phyloP scores from a whole-genome alignment of 2,888 invertebrate genomes.

The Synergus gifuensis region DNA sequence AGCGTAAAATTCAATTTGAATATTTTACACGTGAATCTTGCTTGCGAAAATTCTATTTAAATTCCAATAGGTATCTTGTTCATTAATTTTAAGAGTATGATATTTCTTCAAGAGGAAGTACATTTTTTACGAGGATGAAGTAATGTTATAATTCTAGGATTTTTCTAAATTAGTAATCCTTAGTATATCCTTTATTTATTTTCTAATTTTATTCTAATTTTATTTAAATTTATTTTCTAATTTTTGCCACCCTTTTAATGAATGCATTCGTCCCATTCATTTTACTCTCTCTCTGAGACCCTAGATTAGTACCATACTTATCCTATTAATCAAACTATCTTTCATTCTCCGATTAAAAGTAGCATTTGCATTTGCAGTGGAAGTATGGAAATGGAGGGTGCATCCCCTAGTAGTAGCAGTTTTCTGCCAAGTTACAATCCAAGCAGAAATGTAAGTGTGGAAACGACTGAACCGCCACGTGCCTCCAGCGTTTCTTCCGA shows the following conservation, averaged over 20 bases:
- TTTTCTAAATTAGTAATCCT: no score
- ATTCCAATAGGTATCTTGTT: neutral
- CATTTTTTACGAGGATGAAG: neutral
- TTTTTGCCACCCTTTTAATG: neutral
- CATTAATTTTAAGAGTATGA: neutral
- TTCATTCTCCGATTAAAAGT: slow-evolving; percentile 16
- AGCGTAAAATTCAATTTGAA: slow-evolving; percentile 1
- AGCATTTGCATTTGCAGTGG: slow-evolving; percentile 64
- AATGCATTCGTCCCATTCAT: slow-evolving; percentile 1
- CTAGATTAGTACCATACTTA: slow-evolving; percentile 24
- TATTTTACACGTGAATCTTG: neutral
- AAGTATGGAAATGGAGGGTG: slow-evolving; percentile 76
- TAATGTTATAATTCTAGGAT: neutral
- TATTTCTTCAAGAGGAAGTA: neutral
- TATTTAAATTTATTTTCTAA: neutral
- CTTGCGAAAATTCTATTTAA: neutral
- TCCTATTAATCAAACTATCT: neutral
- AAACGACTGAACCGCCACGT: slow-evolving; percentile 77
- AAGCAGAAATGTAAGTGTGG: slow-evolving; percentile 76
- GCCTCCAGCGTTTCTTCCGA: slow-evolving; percentile 77
- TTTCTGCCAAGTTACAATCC: slow-evolving; percentile 73
- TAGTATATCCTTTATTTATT: no score
- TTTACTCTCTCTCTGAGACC: neutral
- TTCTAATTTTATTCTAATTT: no score
- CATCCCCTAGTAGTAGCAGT: slow-evolving; percentile 74